A percentile compares a stretch with the other conserved stretches of the same genome.
These are phyloP conservation scores for Drosophila saltans DNA, from an alignment of 1,140 invertebrate genomes.

Conservation along the genomic window DNA sequence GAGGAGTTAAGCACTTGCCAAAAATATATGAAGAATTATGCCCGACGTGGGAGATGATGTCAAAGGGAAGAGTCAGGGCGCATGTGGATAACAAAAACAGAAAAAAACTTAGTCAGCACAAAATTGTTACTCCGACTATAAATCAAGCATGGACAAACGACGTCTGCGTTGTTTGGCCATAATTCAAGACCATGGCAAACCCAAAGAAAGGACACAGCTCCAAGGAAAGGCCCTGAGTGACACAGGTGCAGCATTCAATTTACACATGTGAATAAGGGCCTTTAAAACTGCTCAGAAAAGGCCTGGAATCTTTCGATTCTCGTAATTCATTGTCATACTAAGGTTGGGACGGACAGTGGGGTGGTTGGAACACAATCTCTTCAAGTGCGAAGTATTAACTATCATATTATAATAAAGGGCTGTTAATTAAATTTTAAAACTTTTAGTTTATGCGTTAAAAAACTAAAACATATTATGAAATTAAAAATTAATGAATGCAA, in stretches of 20 bases:
- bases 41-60: constrained; percentile 59
- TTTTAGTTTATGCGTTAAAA: too few relatives aligned
- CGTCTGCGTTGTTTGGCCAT: constrained; percentile 24
- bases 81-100: constrained; percentile 16
- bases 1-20: constrained; percentile 60
- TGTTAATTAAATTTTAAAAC: too few relatives aligned
- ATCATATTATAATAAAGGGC: too few relatives aligned
- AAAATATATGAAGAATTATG: constrained; percentile 76
- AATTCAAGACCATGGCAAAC: constrained; percentile 11
- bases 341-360: constrained; percentile 44
- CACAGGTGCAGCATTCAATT: constrained; percentile 79
- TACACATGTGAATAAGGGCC: constrained; percentile 82
- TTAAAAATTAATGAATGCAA: too few relatives aligned
- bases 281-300: constrained; percentile 69
- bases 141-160: constrained; percentile 54
- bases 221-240: constrained; percentile 3
- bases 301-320: constrained; percentile 4
- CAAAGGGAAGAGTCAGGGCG: neutral
- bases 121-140: constrained; percentile 41
- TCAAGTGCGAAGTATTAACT: neutral
- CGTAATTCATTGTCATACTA: constrained; percentile 76
- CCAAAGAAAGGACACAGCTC: neutral
- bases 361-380: neutral
- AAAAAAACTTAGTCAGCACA: constrained; percentile 52
- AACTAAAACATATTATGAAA: too few relatives aligned